Base-by-base conservation (phyloP, 2,797 vertebrate species). In the Buceros bicornis region DNA sequence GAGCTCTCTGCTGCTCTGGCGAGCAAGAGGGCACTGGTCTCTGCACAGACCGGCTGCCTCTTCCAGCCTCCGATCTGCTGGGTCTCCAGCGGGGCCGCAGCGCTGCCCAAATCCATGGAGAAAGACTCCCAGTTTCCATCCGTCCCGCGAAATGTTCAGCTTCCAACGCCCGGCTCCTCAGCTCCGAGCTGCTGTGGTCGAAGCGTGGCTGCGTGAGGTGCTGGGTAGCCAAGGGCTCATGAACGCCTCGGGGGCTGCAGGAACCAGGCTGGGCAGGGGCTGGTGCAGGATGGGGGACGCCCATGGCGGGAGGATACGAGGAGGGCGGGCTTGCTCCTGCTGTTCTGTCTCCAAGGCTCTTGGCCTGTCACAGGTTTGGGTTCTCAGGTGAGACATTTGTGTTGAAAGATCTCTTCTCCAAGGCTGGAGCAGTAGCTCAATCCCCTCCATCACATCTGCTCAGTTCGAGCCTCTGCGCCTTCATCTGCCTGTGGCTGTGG, bases 31-130 rank as follows among this genome's bases (percentile, higher is more conserved):
- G 35, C 69, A 77, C 29, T 5, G 26, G 12, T 26, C 35, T 37
- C 69, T 33, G 43, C 40, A 53, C 0, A 0, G 54, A 53, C 7
- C 9, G 1, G 10, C 20, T 3, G 0, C 18, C 37, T 48, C 58
- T 31, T 33, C 47, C 53, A 62, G 62, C 25, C 62, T 20, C 71
- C 26, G 78, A 78, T 50, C 48, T 35, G 48, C 43, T 35, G 72
- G 26, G 37, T 57, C 65, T 53, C 50, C 79, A 53, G 54, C 54
- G 15, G n/a, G 25, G n/a, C 48, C 57, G 28, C 11, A 45, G 57
- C 16, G 50, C 48, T 62, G 37, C 64, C 26, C 64, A 73, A 35
- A 66, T 8, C 13, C 16, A 5, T 2, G 20, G 31, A 33, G 40
- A 37, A 53, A 43, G 45, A 26, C 8, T 33, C 56, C 37, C 1